Evolutionary conservation across 2,113 vertebrate species (phyloP), one percentile per base, ranked within the genome.

Genomic region (Sorex araneus): DNA sequence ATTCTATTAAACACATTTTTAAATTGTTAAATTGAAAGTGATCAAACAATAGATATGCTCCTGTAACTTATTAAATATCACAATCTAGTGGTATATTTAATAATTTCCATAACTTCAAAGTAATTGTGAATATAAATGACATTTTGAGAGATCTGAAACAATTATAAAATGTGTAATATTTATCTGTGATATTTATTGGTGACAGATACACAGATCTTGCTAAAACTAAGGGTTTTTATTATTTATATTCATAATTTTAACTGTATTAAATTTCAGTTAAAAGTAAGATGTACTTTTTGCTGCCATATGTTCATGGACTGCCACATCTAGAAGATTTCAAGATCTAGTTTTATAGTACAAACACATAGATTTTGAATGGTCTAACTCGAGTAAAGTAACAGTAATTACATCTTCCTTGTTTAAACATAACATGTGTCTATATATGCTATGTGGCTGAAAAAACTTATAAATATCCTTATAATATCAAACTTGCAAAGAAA

Each of bases 71-170:
- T 40, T 87, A 87, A 60, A 80, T 12, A 87, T 83, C 19, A 78
- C 34, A 83, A 76, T 80, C 23, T 78, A 77, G 25, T 40, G 25
- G 34, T 74, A 0, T 18, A 36, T 64, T 89, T 86, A 91, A 76
- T 63, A 95, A 66, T 43, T 40, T 60, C 57, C 40, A 74, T 63
- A 81, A 87, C 43, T 90, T 81, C 40, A 90, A 91, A 81, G 32
- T 40, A 40, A 23, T 36, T 2, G 70, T 73, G 67, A 73, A 0
- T 25, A 70, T n/a, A 83, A 93, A 47, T 84, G 67, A 84, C 45
- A 84, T 92, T 89, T 85, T 84, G 25, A 77, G 28, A 67, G 54
- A 76, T 19, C n/a, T 66, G 4, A 28, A 92, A 60, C 43, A 87
- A 34, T 47, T 76, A 34, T 84, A 81, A 64, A 23, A 71, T 57